Conservation (phyloP, 1,140 invertebrate genomes). For the Ditylenchus dipsaci region DNA sequence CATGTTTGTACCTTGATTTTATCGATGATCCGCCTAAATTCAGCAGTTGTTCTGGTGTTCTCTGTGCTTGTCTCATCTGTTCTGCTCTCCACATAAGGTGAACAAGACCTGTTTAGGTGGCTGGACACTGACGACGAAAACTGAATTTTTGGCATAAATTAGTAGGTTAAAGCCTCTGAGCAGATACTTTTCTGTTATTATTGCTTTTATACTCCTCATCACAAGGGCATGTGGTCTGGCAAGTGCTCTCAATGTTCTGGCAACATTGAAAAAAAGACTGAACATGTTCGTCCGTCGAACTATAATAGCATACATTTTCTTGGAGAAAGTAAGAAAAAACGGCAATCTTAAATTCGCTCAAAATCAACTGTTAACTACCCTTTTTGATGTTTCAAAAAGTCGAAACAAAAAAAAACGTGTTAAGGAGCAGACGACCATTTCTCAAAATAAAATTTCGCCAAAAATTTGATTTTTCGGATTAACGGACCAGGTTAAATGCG, state of each 20-base stretch:
- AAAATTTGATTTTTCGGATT: too few species aligned
- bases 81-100: constrained; percentile 14
- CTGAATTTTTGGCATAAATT: too few species aligned
- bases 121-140: not conserved
- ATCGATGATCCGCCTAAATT: constrained; percentile 13
- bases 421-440: too few species aligned
- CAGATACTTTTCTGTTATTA: not conserved
- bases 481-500: too few species aligned
- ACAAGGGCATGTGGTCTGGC: not conserved
- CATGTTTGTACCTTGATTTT: constrained; percentile 10
- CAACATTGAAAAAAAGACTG: constrained; percentile 54
- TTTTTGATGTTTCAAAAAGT: too few species aligned
- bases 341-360: too few species aligned
- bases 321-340: too few species aligned
- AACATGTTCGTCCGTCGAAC: constrained; percentile 29
- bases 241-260: constrained; percentile 20
- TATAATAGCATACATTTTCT: too few species aligned
- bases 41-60: not conserved
- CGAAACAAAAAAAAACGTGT: too few species aligned
- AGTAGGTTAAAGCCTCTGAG: too few species aligned
- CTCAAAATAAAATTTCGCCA: too few species aligned
- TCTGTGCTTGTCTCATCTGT: not conserved
- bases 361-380: too few species aligned
- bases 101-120: constrained; percentile 27
- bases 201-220: not conserved